These are phyloP conservation scores for Aegotheles bennettii DNA, from an alignment of 2,113 vertebrate genomes.

Conservation along the genomic window DNA sequence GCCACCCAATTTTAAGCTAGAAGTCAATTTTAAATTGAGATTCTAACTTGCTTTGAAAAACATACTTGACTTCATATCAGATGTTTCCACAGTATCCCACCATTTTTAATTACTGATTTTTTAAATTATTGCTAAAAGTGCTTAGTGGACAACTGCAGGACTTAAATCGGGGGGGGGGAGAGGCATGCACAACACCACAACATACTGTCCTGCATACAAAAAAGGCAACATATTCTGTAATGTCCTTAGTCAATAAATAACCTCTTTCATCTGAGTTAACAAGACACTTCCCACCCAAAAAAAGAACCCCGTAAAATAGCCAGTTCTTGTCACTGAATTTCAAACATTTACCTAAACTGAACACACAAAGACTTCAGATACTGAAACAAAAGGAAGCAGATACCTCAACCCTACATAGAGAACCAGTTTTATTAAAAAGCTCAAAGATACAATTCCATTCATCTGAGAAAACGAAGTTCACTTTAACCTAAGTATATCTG, in stretches of 20 bases:
- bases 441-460: neutral
- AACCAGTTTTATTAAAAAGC: neutral
- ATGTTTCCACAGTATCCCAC: neutral
- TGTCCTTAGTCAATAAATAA: neutral
- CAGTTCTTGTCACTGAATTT: neutral
- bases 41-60: neutral
- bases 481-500: neutral
- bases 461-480: neutral
- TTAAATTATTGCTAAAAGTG: neutral
- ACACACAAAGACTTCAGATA: neutral
- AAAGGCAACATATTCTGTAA: neutral
- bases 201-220: neutral
- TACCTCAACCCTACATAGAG: neutral
- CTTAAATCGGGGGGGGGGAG: neutral
- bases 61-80: neutral
- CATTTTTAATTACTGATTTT: neutral
- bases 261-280: neutral
- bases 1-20: neutral
- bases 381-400: neutral
- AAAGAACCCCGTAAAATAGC: neutral
- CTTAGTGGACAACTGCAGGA: neutral
- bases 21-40: neutral
- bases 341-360: neutral
- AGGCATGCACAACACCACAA: too few relatives aligned
- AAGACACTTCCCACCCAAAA: neutral